Evolutionary conservation across 2,113 vertebrate genomes (phyloP).

Genomic region (Macrotis lagotis): DNA sequence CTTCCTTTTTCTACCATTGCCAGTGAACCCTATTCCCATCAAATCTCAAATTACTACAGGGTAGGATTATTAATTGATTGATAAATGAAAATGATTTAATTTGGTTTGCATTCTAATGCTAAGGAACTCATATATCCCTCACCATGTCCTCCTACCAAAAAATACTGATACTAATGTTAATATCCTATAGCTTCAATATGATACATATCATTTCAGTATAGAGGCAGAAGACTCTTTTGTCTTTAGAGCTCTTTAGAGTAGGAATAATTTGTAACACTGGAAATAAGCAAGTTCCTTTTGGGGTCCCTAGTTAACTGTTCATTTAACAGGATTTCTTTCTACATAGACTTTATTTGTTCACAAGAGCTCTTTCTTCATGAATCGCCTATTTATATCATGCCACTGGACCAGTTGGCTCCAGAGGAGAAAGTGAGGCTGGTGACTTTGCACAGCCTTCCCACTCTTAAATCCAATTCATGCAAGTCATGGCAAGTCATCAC

Average conservation of each 20-base stretch:
- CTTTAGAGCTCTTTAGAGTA: no score
- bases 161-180: fast-evolving
- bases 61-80: not conserved
- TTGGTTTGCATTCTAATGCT: not conserved
- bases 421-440: no score
- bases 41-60: not conserved
- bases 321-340: not conserved
- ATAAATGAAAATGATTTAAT: not conserved
- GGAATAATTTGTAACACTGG: not conserved
- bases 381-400: no score
- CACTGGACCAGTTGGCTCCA: no score
- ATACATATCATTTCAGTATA: fast-evolving
- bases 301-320: not conserved
- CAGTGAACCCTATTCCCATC: not conserved
- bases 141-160: not conserved
- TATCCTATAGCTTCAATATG: not conserved
- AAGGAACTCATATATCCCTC: not conserved
- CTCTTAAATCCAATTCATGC: no score
- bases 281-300: not conserved
- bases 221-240: not conserved
- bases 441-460: no score
- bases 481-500: no score
- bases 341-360: not conserved
- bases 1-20: not conserved
- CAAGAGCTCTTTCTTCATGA: not conserved